Evolutionary conservation across 2,888 invertebrate species (phyloP).

Genomic region (Xiphydria camelus): DNA sequence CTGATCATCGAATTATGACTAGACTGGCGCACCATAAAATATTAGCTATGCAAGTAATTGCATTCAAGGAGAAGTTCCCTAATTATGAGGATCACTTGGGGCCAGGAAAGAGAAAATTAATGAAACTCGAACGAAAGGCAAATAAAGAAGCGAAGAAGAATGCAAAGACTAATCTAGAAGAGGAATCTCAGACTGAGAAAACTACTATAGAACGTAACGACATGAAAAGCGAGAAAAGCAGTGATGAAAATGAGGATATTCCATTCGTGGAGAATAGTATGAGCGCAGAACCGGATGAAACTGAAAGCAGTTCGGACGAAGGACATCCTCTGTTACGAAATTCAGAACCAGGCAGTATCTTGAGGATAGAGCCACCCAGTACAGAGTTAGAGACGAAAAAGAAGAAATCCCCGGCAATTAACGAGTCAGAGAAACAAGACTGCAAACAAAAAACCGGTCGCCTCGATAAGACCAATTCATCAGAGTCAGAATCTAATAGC

Average conservation of each 20-base stretch:
- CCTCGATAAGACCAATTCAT: neutral
- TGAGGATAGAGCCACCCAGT: neutral
- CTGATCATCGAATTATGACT: constrained; percentile 32
- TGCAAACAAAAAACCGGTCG: neutral
- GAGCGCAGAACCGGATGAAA: neutral
- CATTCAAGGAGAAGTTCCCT: constrained; percentile 45
- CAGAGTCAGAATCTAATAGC: neutral
- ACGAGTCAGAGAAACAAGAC: constrained; percentile 6
- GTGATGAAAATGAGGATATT: neutral
- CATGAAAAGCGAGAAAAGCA: constrained; percentile 6
- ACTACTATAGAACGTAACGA: neutral
- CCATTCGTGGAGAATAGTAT: constrained; percentile 4
- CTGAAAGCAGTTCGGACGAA: neutral
- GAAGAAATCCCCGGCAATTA: neutral
- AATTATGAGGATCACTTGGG: constrained; percentile 33
- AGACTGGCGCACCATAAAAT: constrained; percentile 35
- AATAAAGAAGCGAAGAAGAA: constrained; percentile 10
- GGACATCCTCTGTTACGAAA: neutral
- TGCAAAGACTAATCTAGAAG: neutral
- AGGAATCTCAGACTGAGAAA: neutral
- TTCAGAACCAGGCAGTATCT: neutral
- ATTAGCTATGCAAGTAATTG: constrained; percentile 31
- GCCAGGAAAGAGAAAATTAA: constrained; percentile 28
- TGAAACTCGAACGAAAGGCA: constrained; percentile 21
- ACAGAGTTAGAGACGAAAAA: no score